Conservation (phyloP, 2,113 vertebrate species). For the Marcusenius ussheri region DNA sequence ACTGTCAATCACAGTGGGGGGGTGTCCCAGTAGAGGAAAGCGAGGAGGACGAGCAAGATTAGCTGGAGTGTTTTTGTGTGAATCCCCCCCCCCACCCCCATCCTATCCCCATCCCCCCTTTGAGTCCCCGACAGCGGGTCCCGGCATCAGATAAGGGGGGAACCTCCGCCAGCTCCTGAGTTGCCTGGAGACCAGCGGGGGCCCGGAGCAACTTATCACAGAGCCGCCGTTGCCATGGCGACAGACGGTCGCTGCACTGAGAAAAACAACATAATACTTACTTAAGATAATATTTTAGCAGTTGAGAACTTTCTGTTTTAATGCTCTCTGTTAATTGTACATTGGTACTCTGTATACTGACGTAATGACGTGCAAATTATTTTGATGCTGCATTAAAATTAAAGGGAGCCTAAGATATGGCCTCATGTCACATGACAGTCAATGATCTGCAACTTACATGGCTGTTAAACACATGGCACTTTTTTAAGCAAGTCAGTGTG, state of each 20-base stretch:
- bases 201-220: not conserved
- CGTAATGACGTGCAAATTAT: not conserved
- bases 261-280: not conserved
- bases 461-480: not conserved
- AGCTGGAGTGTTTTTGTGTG: not conserved
- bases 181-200: not conserved
- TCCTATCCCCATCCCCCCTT: not conserved
- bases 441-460: not conserved
- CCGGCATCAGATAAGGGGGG: constrained; percentile 33
- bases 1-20: constrained; percentile 50
- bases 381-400: not conserved
- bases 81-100: not conserved
- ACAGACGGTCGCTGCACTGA: not conserved
- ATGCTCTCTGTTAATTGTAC: not conserved
- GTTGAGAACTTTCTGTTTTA: not conserved
- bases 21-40: constrained; percentile 36
- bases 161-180: constrained; percentile 21
- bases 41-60: constrained; percentile 20
- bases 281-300: not conserved
- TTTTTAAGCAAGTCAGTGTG: not conserved
- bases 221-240: not conserved
- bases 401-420: not conserved
- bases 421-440: not conserved
- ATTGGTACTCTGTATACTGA: not conserved
- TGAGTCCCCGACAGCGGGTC: constrained; percentile 10